Evolutionary conservation across 2,113 vertebrate genomes (phyloP).

Genomic region (Neodon shergylaensis): DNA sequence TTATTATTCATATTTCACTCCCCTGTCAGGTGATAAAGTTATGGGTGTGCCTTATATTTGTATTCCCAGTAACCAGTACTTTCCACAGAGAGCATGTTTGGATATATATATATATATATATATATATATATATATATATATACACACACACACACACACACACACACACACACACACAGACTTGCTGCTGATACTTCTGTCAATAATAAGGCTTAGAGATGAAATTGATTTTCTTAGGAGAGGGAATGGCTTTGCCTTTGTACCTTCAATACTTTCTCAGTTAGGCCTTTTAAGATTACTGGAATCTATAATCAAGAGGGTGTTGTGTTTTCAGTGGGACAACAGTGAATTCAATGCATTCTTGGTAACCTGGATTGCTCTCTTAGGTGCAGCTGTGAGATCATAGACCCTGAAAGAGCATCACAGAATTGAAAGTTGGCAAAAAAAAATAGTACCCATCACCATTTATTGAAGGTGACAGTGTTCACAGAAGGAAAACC

Average conservation of each 20-base stretch:
- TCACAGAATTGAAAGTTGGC: constrained; percentile 2
- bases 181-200: neutral
- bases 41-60: neutral
- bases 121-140: too few relatives aligned
- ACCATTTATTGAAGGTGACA: neutral
- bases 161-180: neutral
- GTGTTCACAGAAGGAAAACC: neutral
- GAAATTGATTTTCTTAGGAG: neutral
- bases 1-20: neutral
- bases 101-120: neutral
- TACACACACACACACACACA: too few relatives aligned
- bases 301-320: neutral
- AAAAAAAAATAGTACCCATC: neutral
- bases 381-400: neutral
- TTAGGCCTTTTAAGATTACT: neutral
- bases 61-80: neutral
- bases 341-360: neutral
- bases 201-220: neutral
- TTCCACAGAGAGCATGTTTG: neutral
- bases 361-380: neutral
- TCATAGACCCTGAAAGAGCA: neutral
- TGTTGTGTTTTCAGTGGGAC: neutral
- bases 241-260: neutral
- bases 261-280: neutral
- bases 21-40: neutral